Base-by-base conservation (phyloP, 2,888 invertebrate genomes). In the Drosophila setosimentum region DNA sequence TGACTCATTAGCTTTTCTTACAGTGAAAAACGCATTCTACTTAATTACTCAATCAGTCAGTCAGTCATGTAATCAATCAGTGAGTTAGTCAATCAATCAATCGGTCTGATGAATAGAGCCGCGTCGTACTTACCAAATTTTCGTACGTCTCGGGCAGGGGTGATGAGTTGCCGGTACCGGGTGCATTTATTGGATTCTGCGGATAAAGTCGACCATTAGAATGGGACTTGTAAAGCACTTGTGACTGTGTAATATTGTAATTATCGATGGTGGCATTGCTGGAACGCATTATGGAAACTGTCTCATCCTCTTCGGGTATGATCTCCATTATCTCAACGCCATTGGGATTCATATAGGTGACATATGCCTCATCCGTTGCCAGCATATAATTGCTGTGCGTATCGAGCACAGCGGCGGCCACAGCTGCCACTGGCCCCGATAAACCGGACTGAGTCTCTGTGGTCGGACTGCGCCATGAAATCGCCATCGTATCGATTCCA, bases 271-370 rank as follows among this genome's bases (percentile, higher is more conserved):
- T 93, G 2, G 89, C 91, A 24, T 91, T 89, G 65, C 93, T 93
- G 11, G 93, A 92, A 18, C 93, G 91, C 83, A 92, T 88, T 18
- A 92, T 79, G 10, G 93, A 93, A 29, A 91, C 68, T 18, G 87
- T 93, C 73, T 93, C 93, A 71, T 93, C 93, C 76, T 93, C 93
- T 68, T 93, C 93, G 37, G 93, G 93, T 70, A 93, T 93, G 24
- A 93, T 93, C 76, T 93, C 93, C 93, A 93, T 93, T 29, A 93
- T 93, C 73, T 93, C 93, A 11, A 93, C 93, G 1, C 93, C 93
- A 78, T 93, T 92, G 2, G 92, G 91, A 83, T 92, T 93, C 24
- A 93, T 90, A 45, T 91, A 91, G 0, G 92, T 93, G 4, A 91
- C 91, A 58, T 91, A 92, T 3, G 93, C 88, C 63, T 92, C 92